Evolutionary conservation across 2,113 vertebrate genomes (phyloP).

Genomic region (Vidua macroura): DNA sequence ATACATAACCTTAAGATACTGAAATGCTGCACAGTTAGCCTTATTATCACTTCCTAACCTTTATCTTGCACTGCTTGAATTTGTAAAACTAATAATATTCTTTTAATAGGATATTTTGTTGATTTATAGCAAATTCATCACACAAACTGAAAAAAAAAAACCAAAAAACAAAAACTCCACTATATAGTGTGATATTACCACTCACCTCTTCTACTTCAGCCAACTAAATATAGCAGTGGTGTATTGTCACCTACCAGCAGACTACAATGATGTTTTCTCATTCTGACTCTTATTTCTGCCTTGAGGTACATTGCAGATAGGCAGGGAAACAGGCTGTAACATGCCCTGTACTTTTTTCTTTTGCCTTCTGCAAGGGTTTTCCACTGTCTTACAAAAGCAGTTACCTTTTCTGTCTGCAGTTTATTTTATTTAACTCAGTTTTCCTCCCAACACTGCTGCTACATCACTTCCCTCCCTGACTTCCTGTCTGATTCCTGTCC

Average conservation of each 20-base stretch:
- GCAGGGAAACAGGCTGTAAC: not conserved
- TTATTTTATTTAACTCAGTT: not conserved
- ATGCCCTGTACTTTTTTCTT: not conserved
- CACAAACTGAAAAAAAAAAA: not conserved
- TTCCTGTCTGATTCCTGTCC: not conserved
- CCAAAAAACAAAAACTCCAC: not conserved
- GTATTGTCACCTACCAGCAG: not conserved
- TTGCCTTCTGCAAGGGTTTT: not conserved
- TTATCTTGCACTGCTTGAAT: not conserved
- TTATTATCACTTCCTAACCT: not conserved
- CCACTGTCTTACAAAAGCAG: not conserved
- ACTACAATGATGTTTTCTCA: not conserved
- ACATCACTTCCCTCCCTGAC: not conserved
- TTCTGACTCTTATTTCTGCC: not conserved
- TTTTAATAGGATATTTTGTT: not conserved
- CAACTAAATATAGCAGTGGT: not conserved
- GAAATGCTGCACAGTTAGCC: not conserved
- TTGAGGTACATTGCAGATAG: not conserved
- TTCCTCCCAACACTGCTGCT: not conserved
- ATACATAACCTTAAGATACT: not conserved
- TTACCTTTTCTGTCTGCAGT: not conserved
- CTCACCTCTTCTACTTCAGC: not conserved
- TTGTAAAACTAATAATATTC: not conserved
- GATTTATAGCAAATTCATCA: not conserved
- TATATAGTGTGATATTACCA: not conserved